Conservation (phyloP, 2,113 vertebrate genomes). For the Cheirogaleus medius region DNA sequence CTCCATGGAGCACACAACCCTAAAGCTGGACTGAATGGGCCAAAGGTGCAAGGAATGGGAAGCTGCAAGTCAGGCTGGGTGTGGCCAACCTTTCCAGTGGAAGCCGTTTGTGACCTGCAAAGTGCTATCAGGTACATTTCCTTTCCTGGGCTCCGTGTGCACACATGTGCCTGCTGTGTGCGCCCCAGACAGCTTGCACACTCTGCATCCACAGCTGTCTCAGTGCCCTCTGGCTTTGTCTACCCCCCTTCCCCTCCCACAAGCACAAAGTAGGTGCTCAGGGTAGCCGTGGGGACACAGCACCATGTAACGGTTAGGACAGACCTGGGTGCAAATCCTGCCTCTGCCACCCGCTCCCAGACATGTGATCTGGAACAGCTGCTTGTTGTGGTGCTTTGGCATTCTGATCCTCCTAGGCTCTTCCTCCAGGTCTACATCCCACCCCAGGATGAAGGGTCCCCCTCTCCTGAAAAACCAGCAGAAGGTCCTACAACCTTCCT, state of each 20-base stretch:
- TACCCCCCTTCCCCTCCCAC: not conserved
- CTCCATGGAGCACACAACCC: not conserved
- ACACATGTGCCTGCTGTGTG: not conserved
- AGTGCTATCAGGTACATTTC: not conserved
- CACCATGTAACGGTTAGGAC: not conserved
- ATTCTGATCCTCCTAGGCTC: no score
- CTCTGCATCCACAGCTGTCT: no score
- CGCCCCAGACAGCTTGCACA: accelerated
- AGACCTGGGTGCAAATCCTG: not conserved
- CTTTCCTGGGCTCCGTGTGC: accelerated
- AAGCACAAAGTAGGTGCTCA: not conserved
- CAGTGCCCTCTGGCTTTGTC: not conserved
- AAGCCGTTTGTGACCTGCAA: not conserved
- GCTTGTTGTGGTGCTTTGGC: not conserved
- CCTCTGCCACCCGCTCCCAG: not conserved
- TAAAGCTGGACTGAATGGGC: not conserved
- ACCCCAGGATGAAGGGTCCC: not conserved
- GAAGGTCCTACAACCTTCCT: not conserved
- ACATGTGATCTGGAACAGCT: not conserved
- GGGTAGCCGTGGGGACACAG: not conserved
- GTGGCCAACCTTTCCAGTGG: not conserved
- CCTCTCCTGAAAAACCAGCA: not conserved
- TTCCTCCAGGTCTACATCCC: not conserved
- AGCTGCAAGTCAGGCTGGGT: not conserved
- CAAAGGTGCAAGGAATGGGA: not conserved